These are phyloP conservation scores for Myotis myotis DNA, from an alignment of 2,797 vertebrate species.

Conservation along the genomic window DNA sequence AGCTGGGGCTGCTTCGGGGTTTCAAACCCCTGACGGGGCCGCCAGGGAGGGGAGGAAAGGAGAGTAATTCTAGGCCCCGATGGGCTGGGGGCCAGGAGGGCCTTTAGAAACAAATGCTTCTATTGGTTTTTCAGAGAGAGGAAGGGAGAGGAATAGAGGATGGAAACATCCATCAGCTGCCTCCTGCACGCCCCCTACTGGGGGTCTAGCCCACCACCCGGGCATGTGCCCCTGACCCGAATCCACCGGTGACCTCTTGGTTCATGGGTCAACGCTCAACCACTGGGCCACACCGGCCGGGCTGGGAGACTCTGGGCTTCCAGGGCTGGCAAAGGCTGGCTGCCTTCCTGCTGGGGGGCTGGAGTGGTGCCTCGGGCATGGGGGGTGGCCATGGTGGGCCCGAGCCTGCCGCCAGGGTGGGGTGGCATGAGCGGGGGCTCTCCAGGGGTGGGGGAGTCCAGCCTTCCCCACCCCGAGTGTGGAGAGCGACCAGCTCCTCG, in stretches of 20 bases:
- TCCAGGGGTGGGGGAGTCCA: background rate
- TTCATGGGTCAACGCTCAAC: too few relatives aligned
- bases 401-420: background rate
- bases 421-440: background rate
- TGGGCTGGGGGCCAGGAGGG: background rate
- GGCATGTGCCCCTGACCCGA: too few relatives aligned
- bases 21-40: constrained; percentile 11
- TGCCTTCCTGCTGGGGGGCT: background rate
- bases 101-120: too few relatives aligned
- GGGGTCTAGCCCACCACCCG: too few relatives aligned
- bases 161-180: too few relatives aligned
- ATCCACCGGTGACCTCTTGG: too few relatives aligned
- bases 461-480: background rate
- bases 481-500: background rate
- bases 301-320: background rate
- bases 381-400: background rate
- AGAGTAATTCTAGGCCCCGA: background rate
- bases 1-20: background rate
- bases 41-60: background rate
- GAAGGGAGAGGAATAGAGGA: too few relatives aligned
- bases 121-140: too few relatives aligned
- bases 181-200: too few relatives aligned
- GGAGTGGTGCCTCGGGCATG: background rate
- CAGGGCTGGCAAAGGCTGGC: background rate
- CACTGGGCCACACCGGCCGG: too few relatives aligned